A percentile compares a stretch with the other conserved stretches of the same genome.
phyloP scores from a whole-genome alignment of 2,888 invertebrate species.

The Syrphus vitripennis region DNA sequence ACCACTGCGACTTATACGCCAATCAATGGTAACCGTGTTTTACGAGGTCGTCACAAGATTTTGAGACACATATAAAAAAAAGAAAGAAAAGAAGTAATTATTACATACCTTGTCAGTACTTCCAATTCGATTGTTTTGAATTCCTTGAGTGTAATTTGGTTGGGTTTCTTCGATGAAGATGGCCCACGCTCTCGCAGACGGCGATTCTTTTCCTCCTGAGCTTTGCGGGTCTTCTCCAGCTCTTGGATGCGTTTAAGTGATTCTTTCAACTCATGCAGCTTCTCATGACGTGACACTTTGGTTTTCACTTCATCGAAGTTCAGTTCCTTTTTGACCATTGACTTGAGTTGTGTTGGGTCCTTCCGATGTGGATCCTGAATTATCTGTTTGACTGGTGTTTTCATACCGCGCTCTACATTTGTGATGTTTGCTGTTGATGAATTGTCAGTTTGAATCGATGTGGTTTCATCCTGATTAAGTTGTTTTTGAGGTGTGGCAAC shows the following conservation, averaged over 20 bases:
- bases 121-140: conserved; percentile 90
- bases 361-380: conserved; percentile 80
- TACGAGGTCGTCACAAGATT: conserved; percentile 27
- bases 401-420: conserved; percentile 76
- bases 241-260: conserved; percentile 86
- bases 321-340: conserved; percentile 83
- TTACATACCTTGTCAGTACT: conserved; percentile 86
- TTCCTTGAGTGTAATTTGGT: conserved; percentile 83
- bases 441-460: conserved; percentile 72
- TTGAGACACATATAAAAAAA: conserved; percentile 23
- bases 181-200: conserved; percentile 75
- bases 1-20: background rate
- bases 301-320: conserved; percentile 87
- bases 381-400: conserved; percentile 79
- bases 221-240: conserved; percentile 84
- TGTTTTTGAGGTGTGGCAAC: conserved; percentile 63
- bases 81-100: conserved; percentile 64
- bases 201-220: conserved; percentile 78
- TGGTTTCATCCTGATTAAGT: conserved; percentile 20
- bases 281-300: conserved; percentile 86
- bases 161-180: conserved; percentile 71
- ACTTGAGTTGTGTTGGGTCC: conserved; percentile 79
- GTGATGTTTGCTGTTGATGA: conserved; percentile 75
- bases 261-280: conserved; percentile 87
- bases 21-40: conserved; percentile 56